These are phyloP conservation scores for Mirounga angustirostris DNA, from an alignment of 2,113 vertebrate species.

Conservation along the genomic window DNA sequence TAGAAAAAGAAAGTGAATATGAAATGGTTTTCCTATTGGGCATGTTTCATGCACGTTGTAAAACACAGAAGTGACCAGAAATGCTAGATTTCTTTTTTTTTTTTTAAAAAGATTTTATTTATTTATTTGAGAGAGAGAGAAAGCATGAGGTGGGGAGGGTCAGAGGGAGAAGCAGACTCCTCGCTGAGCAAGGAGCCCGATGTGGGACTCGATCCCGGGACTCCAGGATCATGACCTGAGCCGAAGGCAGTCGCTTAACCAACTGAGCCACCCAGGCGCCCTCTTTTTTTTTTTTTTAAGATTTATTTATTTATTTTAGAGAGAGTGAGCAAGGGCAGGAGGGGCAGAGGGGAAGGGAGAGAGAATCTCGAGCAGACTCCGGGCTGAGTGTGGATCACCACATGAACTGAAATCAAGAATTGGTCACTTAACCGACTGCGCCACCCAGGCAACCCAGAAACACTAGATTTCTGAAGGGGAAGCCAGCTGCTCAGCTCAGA, in stretches of 20 bases:
- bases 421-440: background rate
- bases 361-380: background rate
- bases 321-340: background rate
- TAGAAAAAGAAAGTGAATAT: constrained; percentile 34
- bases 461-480: background rate
- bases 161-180: no score
- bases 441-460: background rate
- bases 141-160: no score
- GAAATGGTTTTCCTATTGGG: constrained; percentile 20
- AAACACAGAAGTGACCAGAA: background rate
- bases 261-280: no score
- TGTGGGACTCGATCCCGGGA: no score
- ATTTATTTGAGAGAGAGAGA: background rate
- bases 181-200: no score
- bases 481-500: background rate
- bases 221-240: no score
- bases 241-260: no score
- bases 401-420: background rate
- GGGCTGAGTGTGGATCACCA: background rate
- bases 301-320: background rate
- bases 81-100: background rate
- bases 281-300: background rate
- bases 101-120: background rate
- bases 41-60: background rate
- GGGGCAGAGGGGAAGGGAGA: background rate